Base-by-base conservation (phyloP, 2,888 invertebrate genomes). In the Caprella mutica region DNA sequence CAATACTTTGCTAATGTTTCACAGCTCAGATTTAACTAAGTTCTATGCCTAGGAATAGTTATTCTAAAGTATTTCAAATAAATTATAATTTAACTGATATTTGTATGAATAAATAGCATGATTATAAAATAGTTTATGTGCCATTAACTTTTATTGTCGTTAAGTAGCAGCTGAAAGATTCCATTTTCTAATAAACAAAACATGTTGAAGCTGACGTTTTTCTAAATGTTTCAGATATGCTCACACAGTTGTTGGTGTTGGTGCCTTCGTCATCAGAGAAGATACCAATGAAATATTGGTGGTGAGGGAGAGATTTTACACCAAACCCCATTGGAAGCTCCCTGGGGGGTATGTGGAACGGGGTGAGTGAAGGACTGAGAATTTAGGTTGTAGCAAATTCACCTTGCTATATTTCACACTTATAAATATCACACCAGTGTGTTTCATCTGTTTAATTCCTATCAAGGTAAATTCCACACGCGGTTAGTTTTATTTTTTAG, bases 311-410 rank as follows among this genome's bases (percentile, higher is more conserved):
- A 81, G 81, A 69, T 80, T 80, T 69, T 73, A 76, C 58, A 59
- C 57, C 14, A 68, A 64, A 24, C 75, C 78, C 3, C 79, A 81
- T 69, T 93, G 90, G 90, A 93, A 93, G 75, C 75, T 93, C 6
- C 93, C 94, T 17, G 93, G 94, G 53, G 93, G 93, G 52, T 86
- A 86, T 74, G 86, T 88, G 19, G 86, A 92, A 72, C 84, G 83
- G 74, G 83, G 87, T 85, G 73, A 69, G 67, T 60, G 6, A 24
- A 35, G 33, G 23, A 24, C 14, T 39, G 2, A 42, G n/a, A 19
- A 23, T 29, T 58, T 8, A 21, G 29, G n/a, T 30, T 21, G 27
- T 52, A 9, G 14, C 17, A 5, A 23, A 63, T 54, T 59, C 9
- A 35, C 2, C 33, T n/a, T n/a, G n/a, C 21, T 50, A 19, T 39